Evolutionary conservation across 1,140 invertebrate species (phyloP).

Genomic region (Euwallacea fornicatus): DNA sequence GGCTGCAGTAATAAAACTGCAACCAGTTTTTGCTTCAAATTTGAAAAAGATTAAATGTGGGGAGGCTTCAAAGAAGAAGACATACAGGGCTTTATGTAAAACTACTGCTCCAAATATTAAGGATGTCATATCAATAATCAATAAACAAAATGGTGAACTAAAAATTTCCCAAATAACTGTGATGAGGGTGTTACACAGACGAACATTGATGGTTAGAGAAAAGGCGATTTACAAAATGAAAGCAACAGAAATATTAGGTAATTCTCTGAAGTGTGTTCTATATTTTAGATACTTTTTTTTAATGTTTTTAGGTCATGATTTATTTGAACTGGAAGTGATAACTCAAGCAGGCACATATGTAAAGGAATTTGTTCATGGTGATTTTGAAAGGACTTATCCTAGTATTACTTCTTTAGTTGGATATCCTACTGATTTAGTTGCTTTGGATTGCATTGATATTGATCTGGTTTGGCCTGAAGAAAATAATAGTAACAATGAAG

Average conservation of each 20-base stretch:
- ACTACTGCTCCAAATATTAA: constrained; percentile 58
- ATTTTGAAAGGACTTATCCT: constrained; percentile 85
- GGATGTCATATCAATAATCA: constrained; percentile 57
- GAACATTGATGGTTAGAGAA: constrained; percentile 67
- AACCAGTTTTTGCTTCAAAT: constrained; percentile 64
- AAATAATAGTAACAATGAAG: neutral
- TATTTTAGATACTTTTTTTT: neutral
- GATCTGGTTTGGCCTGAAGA: constrained; percentile 66
- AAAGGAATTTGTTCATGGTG: constrained; percentile 96
- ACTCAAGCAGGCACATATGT: constrained; percentile 96
- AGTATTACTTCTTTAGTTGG: constrained; percentile 59
- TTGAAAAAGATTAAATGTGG: constrained; percentile 81
- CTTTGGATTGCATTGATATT: constrained; percentile 69
- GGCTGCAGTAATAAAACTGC: constrained; percentile 67
- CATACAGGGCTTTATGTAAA: constrained; percentile 78
- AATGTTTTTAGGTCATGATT: constrained; percentile 53
- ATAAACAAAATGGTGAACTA: constrained; percentile 26
- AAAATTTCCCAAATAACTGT: constrained; percentile 72
- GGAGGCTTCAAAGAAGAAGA: constrained; percentile 84
- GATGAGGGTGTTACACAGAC: constrained; percentile 80
- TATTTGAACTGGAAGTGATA: constrained; percentile 70
- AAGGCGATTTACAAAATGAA: constrained; percentile 67
- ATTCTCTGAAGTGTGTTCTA: neutral
- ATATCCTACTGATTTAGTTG: constrained; percentile 73
- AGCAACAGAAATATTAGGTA: constrained; percentile 55